These are phyloP conservation scores for Tylochromis polylepis DNA, from an alignment of 2,113 vertebrate genomes.

Conservation along the genomic window DNA sequence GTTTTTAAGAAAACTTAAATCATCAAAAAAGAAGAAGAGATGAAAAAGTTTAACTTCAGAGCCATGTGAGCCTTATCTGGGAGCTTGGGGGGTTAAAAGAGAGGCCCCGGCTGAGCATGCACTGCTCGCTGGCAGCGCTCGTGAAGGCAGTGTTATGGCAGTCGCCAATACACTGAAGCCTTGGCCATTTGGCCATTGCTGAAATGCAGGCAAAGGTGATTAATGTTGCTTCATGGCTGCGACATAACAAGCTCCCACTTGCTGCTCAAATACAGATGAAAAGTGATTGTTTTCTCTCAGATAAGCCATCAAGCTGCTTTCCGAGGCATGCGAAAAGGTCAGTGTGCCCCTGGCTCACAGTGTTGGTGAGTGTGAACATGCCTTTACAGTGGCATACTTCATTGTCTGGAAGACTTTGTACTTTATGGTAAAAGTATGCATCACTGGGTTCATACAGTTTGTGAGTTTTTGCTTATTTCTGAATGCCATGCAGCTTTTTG, in stretches of 20 bases:
- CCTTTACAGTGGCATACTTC: not conserved
- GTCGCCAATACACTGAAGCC: slow-evolving; percentile 2
- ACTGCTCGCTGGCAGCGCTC: slow-evolving; percentile 19
- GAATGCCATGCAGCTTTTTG: not conserved
- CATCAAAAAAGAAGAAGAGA: not conserved
- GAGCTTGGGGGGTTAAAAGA: not conserved
- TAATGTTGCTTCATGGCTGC: slow-evolving; percentile 50
- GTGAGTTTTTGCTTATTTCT: not conserved
- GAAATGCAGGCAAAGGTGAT: slow-evolving; percentile 62
- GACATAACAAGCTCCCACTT: slow-evolving; percentile 47
- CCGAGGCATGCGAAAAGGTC: slow-evolving; percentile 27
- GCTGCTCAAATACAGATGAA: slow-evolving; percentile 53
- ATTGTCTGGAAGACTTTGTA: not conserved
- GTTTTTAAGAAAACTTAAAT: not conserved
- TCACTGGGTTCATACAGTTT: not conserved
- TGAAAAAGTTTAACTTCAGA: slow-evolving; percentile 23
- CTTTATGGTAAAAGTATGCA: not conserved
- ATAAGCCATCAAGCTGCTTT: slow-evolving; percentile 50
- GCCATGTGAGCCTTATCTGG: not conserved
- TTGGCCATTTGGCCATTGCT: slow-evolving; percentile 48
- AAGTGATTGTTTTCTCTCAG: slow-evolving; percentile 46
- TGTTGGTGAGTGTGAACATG: not conserved
- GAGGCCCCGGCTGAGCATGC: slow-evolving; percentile 13
- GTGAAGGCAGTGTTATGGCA: not conserved
- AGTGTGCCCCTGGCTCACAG: not conserved